Base-by-base conservation (phyloP, 1,140 invertebrate species). In the Penaeus chinensis region DNA sequence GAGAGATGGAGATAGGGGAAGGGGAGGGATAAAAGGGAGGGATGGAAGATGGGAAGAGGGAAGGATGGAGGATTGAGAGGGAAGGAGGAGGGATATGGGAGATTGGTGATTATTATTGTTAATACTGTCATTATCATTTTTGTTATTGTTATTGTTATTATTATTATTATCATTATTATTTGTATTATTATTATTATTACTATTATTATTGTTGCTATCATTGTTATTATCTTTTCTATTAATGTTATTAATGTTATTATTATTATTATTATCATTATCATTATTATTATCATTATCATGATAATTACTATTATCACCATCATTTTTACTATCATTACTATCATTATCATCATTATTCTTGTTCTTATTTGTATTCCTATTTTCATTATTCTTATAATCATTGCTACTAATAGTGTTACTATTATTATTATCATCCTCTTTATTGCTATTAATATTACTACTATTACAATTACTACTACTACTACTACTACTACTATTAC, bases 1-100 rank as follows among this genome's bases (percentile, higher is more conserved):
- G 79, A 32, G 54, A n/a, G 54, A 80, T 1, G 32, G 54, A 60
- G 79, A 81, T 22, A 80, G 78, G 32, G 60, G 32, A 32, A 61
- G 79, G 32, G 54, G 62, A 22, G 27, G 79, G 62, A 60, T 27
- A 22, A 76, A 60, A 62, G 71, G 62, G 83, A 77, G 83, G 77
- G 71, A 77, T 54, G 61, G 71, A 63, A 27, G 42, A 60, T 22
- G 8, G 22, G 10, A n/a, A 80, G 18, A 60, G 71, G 66, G 22
- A 19, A 37, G 11, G 42, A 37, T 18, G 22, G 63, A n/a, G 78
- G 85, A 62, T 82, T 87, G 69, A 71, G 2, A 71, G 69, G 32
- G 69, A 71, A 32, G 32, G n/a, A 71, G 69, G 22, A 32, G 19
- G 0, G 69, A 24, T 18, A 71, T 71, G 16, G 24, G 32, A 32